Evolutionary conservation across 1,140 invertebrate species (phyloP).

Genomic region (Ceratina australensis): DNA sequence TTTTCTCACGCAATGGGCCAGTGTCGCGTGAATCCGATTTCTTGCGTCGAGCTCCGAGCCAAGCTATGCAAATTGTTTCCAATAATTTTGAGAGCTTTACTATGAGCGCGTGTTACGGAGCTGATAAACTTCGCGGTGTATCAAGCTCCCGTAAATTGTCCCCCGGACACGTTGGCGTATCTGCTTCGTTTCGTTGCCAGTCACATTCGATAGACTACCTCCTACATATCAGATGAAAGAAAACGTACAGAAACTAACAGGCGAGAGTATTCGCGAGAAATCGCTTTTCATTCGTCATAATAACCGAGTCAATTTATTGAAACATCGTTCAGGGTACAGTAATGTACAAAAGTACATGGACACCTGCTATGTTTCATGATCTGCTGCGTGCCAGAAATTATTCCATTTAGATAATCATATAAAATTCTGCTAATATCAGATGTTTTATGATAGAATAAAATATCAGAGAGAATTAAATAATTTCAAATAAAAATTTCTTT

Average conservation of each 20-base stretch:
- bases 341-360: no score
- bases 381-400: no score
- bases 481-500: no score
- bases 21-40: constrained; percentile 15
- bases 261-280: neutral
- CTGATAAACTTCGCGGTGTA: constrained; percentile 45
- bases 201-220: neutral
- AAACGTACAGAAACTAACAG: neutral
- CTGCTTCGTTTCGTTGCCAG: neutral
- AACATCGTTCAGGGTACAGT: neutral
- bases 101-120: neutral
- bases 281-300: neutral
- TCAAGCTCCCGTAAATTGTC: constrained; percentile 12
- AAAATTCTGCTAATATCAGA: no score
- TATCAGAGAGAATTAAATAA: no score
- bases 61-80: constrained; percentile 39
- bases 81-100: constrained; percentile 20
- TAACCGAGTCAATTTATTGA: constrained; percentile 9
- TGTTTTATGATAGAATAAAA: no score
- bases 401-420: no score
- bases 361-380: no score
- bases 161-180: neutral
- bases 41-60: constrained; percentile 11
- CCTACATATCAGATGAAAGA: constrained; percentile 3
- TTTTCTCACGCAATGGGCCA: constrained; percentile 14